phyloP scores from a whole-genome alignment of 2,113 vertebrate species.

The Sigmodon hispidus region DNA sequence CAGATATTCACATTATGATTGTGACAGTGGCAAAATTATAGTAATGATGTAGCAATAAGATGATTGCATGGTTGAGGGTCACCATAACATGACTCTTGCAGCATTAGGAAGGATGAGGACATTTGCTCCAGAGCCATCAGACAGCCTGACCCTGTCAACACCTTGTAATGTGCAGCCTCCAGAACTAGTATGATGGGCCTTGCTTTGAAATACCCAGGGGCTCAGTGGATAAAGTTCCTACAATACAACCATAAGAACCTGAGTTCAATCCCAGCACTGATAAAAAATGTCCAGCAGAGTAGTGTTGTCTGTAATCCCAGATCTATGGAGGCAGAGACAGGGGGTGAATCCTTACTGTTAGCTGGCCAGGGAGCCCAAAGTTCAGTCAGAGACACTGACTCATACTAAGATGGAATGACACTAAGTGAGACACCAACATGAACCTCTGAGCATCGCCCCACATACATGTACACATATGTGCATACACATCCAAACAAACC shows the following conservation, averaged over 20 bases:
- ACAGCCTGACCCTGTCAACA: neutral
- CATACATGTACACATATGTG: neutral
- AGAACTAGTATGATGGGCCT: neutral
- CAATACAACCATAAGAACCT: neutral
- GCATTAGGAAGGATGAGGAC: neutral
- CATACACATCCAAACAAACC: neutral
- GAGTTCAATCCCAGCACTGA: neutral
- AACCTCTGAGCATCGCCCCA: neutral
- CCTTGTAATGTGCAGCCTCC: neutral
- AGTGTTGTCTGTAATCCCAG: neutral
- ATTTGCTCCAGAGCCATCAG: neutral
- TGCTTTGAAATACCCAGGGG: neutral
- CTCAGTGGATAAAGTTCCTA: neutral
- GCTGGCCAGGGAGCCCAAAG: neutral
- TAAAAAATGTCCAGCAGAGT: too few species aligned
- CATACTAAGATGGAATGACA: neutral
- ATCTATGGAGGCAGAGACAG: neutral
- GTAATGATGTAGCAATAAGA: too few species aligned
- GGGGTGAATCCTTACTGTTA: too few species aligned
- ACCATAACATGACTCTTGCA: neutral
- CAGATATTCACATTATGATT: neutral
- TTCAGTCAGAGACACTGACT: neutral
- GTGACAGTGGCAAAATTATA: neutral
- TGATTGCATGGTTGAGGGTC: neutral
- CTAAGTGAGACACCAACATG: neutral